Conservation (phyloP, 2,797 vertebrate genomes). For the Ptychadena robeensis region DNA sequence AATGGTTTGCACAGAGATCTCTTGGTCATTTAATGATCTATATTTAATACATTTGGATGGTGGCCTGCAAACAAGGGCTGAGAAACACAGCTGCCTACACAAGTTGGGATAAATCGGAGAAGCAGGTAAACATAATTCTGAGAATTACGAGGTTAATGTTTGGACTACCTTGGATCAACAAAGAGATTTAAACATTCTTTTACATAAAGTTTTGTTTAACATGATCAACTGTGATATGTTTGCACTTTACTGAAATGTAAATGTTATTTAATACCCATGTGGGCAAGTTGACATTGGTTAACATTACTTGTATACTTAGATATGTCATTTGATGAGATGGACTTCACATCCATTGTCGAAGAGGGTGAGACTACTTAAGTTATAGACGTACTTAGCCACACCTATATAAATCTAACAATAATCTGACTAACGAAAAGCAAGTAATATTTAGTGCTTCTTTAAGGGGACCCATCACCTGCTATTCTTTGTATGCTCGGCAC, state of each 20-base stretch:
- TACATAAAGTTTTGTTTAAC: not conserved
- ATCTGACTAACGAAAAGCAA: not conserved
- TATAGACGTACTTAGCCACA: not conserved
- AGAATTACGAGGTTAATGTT: not conserved
- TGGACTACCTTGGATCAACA: not conserved
- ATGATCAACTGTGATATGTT: not conserved
- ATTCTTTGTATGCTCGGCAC: no score
- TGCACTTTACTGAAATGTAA: not conserved
- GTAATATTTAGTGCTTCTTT: no score
- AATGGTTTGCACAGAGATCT: not conserved
- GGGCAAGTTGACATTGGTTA: not conserved
- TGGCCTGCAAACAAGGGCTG: not conserved
- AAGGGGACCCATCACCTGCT: no score
- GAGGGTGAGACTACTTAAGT: not conserved
- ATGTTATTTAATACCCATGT: not conserved
- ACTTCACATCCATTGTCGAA: not conserved
- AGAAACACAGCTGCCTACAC: not conserved
- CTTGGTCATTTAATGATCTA: not conserved
- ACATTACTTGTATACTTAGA: not conserved
- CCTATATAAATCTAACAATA: not conserved
- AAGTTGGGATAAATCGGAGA: not conserved
- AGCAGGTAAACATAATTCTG: not conserved
- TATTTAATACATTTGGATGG: not conserved
- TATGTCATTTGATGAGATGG: not conserved
- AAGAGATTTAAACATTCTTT: not conserved